A percentile compares a stretch with the other conserved stretches of the same genome.
These are phyloP conservation scores for Galerucella calmariensis DNA, from an alignment of 2,888 invertebrate genomes.

Conservation along the genomic window DNA sequence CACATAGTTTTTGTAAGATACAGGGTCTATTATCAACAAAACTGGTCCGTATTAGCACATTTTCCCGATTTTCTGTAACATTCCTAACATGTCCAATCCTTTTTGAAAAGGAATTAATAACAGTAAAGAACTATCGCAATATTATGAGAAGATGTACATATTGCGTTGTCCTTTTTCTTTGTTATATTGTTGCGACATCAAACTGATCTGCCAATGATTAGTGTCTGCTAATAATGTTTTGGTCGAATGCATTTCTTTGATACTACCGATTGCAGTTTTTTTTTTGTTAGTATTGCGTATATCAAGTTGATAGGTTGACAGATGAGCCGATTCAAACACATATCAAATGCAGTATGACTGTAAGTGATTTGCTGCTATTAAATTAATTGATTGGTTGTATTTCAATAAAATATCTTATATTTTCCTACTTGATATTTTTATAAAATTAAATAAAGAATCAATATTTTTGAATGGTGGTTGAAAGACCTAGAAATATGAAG, in stretches of 20 bases:
- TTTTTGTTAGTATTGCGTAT: constrained; percentile 22
- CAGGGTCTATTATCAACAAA: not conserved
- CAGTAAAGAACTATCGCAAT: not conserved
- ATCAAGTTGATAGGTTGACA: constrained; percentile 30
- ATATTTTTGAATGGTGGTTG: too few species aligned
- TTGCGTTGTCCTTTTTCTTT: not conserved
- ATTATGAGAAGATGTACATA: not conserved
- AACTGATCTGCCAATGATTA: constrained; percentile 9
- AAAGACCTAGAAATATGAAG: too few species aligned
- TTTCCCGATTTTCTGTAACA: not conserved
- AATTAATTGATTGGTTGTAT: constrained; percentile 1
- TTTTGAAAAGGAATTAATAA: not conserved
- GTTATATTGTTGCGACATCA: constrained; percentile 2
- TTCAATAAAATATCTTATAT: not conserved
- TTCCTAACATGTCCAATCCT: not conserved
- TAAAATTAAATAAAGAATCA: too few species aligned
- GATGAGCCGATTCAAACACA: constrained; percentile 23
- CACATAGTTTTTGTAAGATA: not conserved
- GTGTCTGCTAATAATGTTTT: constrained; percentile 20
- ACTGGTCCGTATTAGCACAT: constrained; percentile 1
- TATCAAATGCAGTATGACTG: constrained; percentile 19
- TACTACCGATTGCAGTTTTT: constrained; percentile 19
- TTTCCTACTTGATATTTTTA: too few species aligned
- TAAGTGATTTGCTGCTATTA: constrained; percentile 14
- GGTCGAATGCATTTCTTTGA: constrained; percentile 25